Evolutionary conservation across 2,113 vertebrate species (phyloP), one percentile per base, ranked within the genome.

Genomic region (Gila orcuttii): DNA sequence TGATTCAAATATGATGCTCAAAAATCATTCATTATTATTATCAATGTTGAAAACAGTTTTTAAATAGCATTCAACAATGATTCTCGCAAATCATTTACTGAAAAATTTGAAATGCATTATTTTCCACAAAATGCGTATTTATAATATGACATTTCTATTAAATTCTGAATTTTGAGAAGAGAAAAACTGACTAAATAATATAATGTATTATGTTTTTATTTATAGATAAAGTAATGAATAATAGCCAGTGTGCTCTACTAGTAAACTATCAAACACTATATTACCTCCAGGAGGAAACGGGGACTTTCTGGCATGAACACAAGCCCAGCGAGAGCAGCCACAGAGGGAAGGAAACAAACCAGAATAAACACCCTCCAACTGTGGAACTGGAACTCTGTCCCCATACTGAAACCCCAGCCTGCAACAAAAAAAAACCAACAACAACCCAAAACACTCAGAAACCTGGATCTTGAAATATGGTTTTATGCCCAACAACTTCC

Each of bases 331-430:
- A 99, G 93, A 71, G 98, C 98, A 4, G 95, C 94, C 0, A 97
- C 91, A 0, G 96, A 96, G 1, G 98, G 98, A 87, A 99, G 94
- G 28, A 95, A 95, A 11, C 97, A 99, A 88, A 99, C 93, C 0
- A 99, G 93, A 3, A 99, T 96, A 75, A 98, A 99, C 33, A 99
- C 92, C 31, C 97, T 96, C 98, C 98, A 99, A 91, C 96, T 99
- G 93, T 98, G 98, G 92, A 97, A 97, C 91, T 99, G 98, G 90
- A 97, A 96, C 84, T 93, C 95, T 19, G 96, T 95, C 9, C 98
- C 98, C 90, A 99, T 97, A 87, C 96, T 96, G 91, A 98, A 98
- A 21, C 98, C 97, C 98, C 98, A 99, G 79, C 98, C 98, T 99
- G 92, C 3, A 84, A 31, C 42, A 33, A 9, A 33, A 64, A 77